phyloP scores from a whole-genome alignment of 2,797 vertebrate genomes.

The Cheirogaleus major region DNA sequence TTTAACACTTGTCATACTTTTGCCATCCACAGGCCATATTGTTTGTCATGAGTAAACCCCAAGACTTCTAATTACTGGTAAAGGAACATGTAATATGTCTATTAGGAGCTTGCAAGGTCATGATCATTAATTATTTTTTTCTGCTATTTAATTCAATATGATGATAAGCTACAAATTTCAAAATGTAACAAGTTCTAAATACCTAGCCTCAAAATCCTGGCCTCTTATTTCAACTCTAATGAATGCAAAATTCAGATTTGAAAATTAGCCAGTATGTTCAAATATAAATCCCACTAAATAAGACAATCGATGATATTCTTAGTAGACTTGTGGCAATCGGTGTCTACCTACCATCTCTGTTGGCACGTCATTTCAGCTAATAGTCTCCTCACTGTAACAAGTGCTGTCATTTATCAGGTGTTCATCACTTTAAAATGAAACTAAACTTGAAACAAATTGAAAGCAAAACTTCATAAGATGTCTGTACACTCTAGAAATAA shows the following conservation, averaged over 20 bases:
- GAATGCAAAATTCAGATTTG: conserved; percentile 47
- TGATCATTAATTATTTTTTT: background rate
- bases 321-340: background rate
- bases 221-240: conserved; percentile 45
- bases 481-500: conserved; percentile 67
- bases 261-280: conserved; percentile 39
- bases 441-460: conserved; percentile 60
- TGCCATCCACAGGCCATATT: background rate
- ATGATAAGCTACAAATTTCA: background rate
- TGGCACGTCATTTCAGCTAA: background rate
- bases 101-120: background rate
- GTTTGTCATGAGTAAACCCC: background rate
- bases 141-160: background rate
- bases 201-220: background rate
- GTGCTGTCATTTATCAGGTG: conserved; percentile 61
- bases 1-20: background rate
- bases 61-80: background rate
- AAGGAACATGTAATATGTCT: background rate
- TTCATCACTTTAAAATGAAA: conserved; percentile 62
- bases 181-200: conserved; percentile 11
- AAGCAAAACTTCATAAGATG: conserved; percentile 41
- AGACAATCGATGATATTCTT: conserved; percentile 25
- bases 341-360: conserved; percentile 2
- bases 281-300: conserved; percentile 14
- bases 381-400: conserved; percentile 48